A percentile compares a stretch with the other conserved stretches of the same genome.
Evolutionary conservation across 2,888 invertebrate species (phyloP).

Genomic region (Scaptomyza parva): DNA sequence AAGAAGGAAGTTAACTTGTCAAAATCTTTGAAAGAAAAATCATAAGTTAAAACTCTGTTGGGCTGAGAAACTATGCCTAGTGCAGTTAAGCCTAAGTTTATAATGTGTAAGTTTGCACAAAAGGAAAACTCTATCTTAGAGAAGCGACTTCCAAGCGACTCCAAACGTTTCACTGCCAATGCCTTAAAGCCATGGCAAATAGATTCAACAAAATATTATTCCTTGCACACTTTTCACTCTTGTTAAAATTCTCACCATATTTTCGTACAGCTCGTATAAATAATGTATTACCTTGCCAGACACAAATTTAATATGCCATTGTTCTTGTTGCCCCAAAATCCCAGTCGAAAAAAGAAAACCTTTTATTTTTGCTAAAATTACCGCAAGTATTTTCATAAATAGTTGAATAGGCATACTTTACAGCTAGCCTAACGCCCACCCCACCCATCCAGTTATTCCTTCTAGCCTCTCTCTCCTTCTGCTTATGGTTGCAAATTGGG

Average conservation of each 20-base stretch:
- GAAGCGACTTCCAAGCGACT: neutral
- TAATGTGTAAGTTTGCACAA: neutral
- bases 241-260: neutral
- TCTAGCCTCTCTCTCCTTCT: neutral
- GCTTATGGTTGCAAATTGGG: slow-evolving; percentile 5
- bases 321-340: slow-evolving; percentile 20
- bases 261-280: neutral
- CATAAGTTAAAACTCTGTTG: slow-evolving; percentile 6
- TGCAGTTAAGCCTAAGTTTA: neutral
- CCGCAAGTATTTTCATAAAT: slow-evolving; percentile 77
- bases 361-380: slow-evolving; percentile 49
- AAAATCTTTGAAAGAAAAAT: slow-evolving; percentile 2
- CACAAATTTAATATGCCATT: slow-evolving; percentile 25
- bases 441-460: neutral
- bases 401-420: slow-evolving; percentile 67
- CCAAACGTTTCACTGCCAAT: neutral
- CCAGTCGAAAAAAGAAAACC: slow-evolving; percentile 17
- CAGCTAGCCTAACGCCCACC: slow-evolving; percentile 14
- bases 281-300: slow-evolving; percentile 25
- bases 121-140: too few species aligned
- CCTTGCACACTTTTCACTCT: neutral
- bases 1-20: slow-evolving; percentile 16
- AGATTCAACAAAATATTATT: neutral
- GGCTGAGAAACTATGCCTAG: neutral
- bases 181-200: neutral